phyloP scores from a whole-genome alignment of 1,140 invertebrate genomes.

The Oedothorax gibbosus region DNA sequence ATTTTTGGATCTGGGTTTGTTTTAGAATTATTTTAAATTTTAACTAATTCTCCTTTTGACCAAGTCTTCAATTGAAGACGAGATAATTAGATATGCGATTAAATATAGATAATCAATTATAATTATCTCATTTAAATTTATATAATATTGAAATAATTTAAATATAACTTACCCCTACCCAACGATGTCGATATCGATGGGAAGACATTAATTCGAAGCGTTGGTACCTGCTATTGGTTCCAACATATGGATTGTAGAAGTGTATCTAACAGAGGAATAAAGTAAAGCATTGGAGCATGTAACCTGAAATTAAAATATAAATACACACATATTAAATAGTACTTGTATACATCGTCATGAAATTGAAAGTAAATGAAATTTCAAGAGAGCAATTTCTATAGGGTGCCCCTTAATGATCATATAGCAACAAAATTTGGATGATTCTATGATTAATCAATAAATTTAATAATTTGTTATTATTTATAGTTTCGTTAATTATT shows the following conservation, averaged over 20 bases:
- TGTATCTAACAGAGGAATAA: no score
- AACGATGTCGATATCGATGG: slow-evolving; percentile 35
- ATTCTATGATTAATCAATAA: background rate
- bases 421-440: background rate
- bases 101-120: no score
- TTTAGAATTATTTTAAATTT: no score
- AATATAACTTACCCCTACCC: slow-evolving; percentile 34
- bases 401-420: background rate
- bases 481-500: no score
- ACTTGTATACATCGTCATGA: background rate
- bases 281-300: background rate
- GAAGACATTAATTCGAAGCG: slow-evolving; percentile 47
- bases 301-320: slow-evolving; percentile 13
- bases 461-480: background rate
- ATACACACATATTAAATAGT: background rate
- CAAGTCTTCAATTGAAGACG: no score
- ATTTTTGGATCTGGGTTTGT: no score
- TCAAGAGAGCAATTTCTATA: background rate
- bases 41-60: no score
- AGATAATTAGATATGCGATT: no score
- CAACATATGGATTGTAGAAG: slow-evolving; percentile 22
- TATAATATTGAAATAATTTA: no score
- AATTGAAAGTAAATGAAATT: background rate
- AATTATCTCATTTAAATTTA: no score
- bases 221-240: slow-evolving; percentile 41